Conservation (phyloP, 2,113 vertebrate species). For the Poecilia latipinna region DNA sequence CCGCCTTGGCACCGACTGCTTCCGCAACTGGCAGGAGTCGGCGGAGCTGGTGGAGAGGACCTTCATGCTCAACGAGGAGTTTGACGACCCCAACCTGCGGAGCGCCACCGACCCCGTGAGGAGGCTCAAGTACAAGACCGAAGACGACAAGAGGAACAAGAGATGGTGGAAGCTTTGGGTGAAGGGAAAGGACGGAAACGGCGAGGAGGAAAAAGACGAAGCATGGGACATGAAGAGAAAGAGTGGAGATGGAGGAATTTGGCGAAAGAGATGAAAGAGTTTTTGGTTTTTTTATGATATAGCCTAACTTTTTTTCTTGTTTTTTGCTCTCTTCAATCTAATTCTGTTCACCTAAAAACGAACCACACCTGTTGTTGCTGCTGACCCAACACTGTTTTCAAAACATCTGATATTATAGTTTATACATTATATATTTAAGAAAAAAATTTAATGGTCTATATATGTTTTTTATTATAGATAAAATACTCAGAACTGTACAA, state of each 20-base stretch:
- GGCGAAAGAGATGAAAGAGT: conserved; percentile 30
- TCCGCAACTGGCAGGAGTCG: conserved; percentile 88
- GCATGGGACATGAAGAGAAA: conserved; percentile 37
- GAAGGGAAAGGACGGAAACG: not conserved
- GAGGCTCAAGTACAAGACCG: conserved; percentile 87
- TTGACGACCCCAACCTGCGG: conserved; percentile 76
- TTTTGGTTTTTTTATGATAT: too few relatives aligned
- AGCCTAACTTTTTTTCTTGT: too few relatives aligned
- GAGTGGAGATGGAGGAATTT: conserved; percentile 34
- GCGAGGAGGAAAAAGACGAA: conserved; percentile 41
- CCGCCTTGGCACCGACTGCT: conserved; percentile 80
- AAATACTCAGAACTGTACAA: too few relatives aligned
- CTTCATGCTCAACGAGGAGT: conserved; percentile 87
- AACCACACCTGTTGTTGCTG: not conserved
- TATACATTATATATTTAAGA: too few relatives aligned
- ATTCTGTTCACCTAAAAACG: too few relatives aligned
- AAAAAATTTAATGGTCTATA: too few relatives aligned
- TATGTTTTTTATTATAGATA: too few relatives aligned
- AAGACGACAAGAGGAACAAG: conserved; percentile 79
- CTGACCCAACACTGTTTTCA: not conserved
- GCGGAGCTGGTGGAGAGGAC: conserved; percentile 87
- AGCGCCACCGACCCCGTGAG: conserved; percentile 86
- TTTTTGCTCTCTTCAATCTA: too few relatives aligned
- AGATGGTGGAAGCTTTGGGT: conserved; percentile 62
- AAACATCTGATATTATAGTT: not conserved